Evolutionary conservation across 2,888 invertebrate genomes (phyloP).

Genomic region (Scotopteryx bipunctaria): DNA sequence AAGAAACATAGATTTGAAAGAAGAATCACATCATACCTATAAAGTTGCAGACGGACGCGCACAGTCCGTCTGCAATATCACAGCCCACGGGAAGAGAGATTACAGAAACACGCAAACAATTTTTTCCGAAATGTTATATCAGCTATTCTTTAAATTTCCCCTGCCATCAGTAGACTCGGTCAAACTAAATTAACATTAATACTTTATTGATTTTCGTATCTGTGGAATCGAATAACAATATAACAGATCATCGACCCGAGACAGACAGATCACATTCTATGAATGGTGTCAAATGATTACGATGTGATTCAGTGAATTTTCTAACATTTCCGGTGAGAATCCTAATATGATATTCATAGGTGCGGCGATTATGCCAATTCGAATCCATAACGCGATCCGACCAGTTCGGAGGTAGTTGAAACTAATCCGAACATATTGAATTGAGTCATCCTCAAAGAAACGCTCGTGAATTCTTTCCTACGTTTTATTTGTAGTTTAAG

Average conservation of each 20-base stretch:
- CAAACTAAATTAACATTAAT: neutral
- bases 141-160: no score
- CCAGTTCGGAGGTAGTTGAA: slow-evolving; percentile 30
- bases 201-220: neutral
- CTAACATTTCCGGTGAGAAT: slow-evolving; percentile 33
- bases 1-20: no score
- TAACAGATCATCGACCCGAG: slow-evolving; percentile 12
- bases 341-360: slow-evolving; percentile 32
- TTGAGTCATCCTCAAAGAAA: slow-evolving; percentile 19
- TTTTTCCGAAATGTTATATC: no score
- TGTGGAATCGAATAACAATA: slow-evolving; percentile 15
- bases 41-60: no score
- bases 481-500: neutral
- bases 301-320: slow-evolving; percentile 32
- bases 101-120: no score
- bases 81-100: no score
- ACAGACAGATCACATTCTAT: slow-evolving; percentile 14
- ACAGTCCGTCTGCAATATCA: no score
- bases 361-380: slow-evolving; percentile 33
- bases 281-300: slow-evolving; percentile 28
- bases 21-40: no score
- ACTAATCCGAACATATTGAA: slow-evolving; percentile 27
- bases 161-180: no score
- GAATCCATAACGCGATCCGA: slow-evolving; percentile 27
- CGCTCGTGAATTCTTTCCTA: neutral